Evolutionary conservation across 2,888 invertebrate genomes (phyloP).

Genomic region (Agonopterix subpropinquella): DNA sequence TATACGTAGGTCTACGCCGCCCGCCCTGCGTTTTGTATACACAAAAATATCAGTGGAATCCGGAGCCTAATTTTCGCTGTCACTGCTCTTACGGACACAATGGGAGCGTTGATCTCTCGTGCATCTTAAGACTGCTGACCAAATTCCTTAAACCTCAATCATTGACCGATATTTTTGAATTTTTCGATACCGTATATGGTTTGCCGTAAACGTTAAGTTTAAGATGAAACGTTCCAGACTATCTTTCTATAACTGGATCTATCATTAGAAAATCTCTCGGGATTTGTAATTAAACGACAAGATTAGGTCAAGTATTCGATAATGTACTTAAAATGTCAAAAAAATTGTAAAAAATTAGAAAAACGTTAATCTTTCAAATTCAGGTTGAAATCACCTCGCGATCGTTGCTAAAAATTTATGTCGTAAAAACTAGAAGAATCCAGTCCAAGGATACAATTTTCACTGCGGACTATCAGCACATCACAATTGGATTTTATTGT

Average conservation of each 20-base stretch:
- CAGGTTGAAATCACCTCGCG: no score
- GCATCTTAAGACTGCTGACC: slow-evolving; percentile 54
- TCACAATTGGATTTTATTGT: slow-evolving; percentile 41
- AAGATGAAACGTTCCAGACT: not conserved
- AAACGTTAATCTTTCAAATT: no score
- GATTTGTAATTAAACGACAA: no score
- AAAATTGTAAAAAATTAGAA: no score
- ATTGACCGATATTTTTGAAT: slow-evolving; percentile 20
- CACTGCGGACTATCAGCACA: slow-evolving; percentile 21
- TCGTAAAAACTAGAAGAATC: slow-evolving; percentile 18
- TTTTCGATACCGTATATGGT: slow-evolving; percentile 28
- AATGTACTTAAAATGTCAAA: no score
- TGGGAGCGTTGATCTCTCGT: slow-evolving; percentile 68
- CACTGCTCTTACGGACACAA: slow-evolving; percentile 64
- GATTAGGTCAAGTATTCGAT: no score
- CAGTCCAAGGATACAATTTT: slow-evolving; percentile 19
- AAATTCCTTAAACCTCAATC: slow-evolving; percentile 43
- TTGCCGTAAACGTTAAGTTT: not conserved
- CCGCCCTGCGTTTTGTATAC: slow-evolving; percentile 57
- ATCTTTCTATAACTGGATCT: no score
- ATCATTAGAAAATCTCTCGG: no score
- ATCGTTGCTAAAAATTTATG: slow-evolving; percentile 1
- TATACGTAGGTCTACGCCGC: slow-evolving; percentile 53
- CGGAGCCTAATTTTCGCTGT: slow-evolving; percentile 67
- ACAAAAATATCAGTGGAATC: slow-evolving; percentile 71